These are phyloP conservation scores for Festucalex cinctus DNA, from an alignment of 2,113 vertebrate species.

Conservation along the genomic window DNA sequence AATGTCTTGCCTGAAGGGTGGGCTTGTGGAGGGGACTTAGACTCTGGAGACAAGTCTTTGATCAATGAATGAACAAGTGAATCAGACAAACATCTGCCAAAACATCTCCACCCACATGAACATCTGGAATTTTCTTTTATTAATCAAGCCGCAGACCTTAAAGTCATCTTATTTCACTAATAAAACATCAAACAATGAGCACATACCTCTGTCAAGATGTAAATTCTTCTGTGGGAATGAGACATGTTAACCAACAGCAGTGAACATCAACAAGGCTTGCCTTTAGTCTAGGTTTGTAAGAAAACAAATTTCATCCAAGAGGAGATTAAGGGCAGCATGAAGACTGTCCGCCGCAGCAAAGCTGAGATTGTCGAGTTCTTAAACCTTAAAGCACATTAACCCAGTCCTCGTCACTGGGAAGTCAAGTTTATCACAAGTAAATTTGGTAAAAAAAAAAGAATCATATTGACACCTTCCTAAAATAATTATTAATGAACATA, in stretches of 20 bases:
- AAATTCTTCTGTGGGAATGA: background rate
- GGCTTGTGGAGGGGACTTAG: background rate
- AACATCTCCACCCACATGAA: background rate
- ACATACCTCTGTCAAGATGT: background rate
- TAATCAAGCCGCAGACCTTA: background rate
- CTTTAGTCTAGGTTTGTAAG: background rate
- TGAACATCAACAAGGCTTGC: background rate
- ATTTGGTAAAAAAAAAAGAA: too few relatives aligned
- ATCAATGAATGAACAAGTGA: conserved; percentile 3
- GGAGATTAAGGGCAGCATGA: too few relatives aligned
- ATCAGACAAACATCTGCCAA: conserved; percentile 6
- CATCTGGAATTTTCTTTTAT: conserved; percentile 5
- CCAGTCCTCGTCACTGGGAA: too few relatives aligned
- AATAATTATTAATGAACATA: too few relatives aligned
- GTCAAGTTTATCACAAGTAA: too few relatives aligned
- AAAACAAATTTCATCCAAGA: background rate
- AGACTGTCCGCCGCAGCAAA: too few relatives aligned
- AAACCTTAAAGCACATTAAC: too few relatives aligned
- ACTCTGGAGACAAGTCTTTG: background rate
- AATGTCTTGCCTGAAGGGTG: background rate
- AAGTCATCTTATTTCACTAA: background rate
- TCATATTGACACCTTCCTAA: too few relatives aligned
- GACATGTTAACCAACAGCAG: background rate
- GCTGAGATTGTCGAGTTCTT: background rate
- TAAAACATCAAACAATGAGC: conserved; percentile 4